A percentile compares a stretch with the other conserved stretches of the same genome.
Evolutionary conservation across 1,140 invertebrate species (phyloP).

Genomic region (Palaemon carinicauda): DNA sequence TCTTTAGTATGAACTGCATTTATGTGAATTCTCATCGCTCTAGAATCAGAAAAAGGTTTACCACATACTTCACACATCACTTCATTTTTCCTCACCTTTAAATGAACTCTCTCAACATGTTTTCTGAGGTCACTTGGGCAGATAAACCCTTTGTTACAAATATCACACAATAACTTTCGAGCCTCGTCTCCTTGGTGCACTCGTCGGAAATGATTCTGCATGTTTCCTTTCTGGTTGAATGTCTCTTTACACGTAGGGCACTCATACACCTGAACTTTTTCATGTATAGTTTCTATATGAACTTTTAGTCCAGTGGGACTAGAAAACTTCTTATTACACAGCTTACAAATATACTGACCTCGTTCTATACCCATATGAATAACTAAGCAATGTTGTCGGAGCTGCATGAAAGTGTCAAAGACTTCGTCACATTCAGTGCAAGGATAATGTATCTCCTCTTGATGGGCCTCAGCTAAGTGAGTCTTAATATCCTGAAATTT

Average conservation of each 20-base stretch:
- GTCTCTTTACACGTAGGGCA: constrained; percentile 46
- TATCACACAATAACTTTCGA: constrained; percentile 41
- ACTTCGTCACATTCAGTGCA: constrained; percentile 41
- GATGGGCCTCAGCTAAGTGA: constrained; percentile 42
- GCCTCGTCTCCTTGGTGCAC: constrained; percentile 51
- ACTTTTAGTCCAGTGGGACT: constrained; percentile 41
- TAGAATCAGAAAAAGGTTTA: constrained; percentile 48
- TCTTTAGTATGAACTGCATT: constrained; percentile 61
- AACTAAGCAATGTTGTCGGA: constrained; percentile 42
- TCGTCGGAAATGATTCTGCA: constrained; percentile 47
- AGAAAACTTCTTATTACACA: constrained; percentile 42
- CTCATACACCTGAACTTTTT: constrained; percentile 24
- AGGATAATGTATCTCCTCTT: constrained; percentile 52
- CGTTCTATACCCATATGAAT: constrained; percentile 44
- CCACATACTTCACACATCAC: constrained; percentile 55
- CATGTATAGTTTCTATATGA: constrained; percentile 44
- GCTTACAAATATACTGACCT: constrained; percentile 29
- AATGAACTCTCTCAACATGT: constrained; percentile 51
- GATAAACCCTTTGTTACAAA: constrained; percentile 51
- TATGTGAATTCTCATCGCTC: constrained; percentile 52
- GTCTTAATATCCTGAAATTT: constrained; percentile 52
- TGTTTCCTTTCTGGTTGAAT: constrained; percentile 51
- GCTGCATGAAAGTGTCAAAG: constrained; percentile 52
- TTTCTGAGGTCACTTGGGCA: constrained; percentile 47
- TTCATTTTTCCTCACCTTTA: constrained; percentile 50